A percentile compares a stretch with the other conserved stretches of the same genome.
phyloP scores from a whole-genome alignment of 2,888 invertebrate species.

The Andrena chrysosceles region DNA sequence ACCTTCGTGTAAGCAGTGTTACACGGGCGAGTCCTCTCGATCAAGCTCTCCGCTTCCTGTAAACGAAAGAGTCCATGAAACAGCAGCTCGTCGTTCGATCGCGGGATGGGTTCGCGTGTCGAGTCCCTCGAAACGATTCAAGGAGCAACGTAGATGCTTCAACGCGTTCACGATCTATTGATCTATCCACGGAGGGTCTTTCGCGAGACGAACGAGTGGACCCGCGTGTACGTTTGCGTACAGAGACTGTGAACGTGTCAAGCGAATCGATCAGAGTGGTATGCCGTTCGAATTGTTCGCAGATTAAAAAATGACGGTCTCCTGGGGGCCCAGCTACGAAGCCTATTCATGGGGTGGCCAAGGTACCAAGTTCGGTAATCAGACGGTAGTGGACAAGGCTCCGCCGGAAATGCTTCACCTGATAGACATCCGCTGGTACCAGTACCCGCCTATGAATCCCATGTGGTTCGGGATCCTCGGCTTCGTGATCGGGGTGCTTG shows the following conservation, averaged over 20 bases:
- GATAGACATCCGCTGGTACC: slow-evolving; percentile 94
- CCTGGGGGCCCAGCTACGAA: slow-evolving; percentile 86
- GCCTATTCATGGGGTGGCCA: slow-evolving; percentile 82
- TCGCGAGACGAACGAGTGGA: too few species aligned
- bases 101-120: too few species aligned
- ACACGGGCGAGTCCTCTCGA: too few species aligned
- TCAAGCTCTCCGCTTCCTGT: too few species aligned
- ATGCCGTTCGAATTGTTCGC: slow-evolving; percentile 5
- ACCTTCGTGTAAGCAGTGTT: not conserved
- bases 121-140: too few species aligned
- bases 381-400: slow-evolving; percentile 93
- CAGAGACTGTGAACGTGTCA: too few species aligned
- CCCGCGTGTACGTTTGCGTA: too few species aligned
- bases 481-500: slow-evolving; percentile 91
- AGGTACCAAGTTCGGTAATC: slow-evolving; percentile 86
- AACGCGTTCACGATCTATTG: too few species aligned
- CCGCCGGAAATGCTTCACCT: slow-evolving; percentile 91
- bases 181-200: too few species aligned
- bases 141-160: too few species aligned
- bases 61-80: too few species aligned
- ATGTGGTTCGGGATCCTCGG: slow-evolving; percentile 94
- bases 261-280: not conserved
- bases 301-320: slow-evolving; percentile 79
- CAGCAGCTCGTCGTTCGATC: too few species aligned
- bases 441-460: slow-evolving; percentile 95